Conservation (phyloP, 2,113 vertebrate genomes). For the Nothobranchius furzeri region DNA sequence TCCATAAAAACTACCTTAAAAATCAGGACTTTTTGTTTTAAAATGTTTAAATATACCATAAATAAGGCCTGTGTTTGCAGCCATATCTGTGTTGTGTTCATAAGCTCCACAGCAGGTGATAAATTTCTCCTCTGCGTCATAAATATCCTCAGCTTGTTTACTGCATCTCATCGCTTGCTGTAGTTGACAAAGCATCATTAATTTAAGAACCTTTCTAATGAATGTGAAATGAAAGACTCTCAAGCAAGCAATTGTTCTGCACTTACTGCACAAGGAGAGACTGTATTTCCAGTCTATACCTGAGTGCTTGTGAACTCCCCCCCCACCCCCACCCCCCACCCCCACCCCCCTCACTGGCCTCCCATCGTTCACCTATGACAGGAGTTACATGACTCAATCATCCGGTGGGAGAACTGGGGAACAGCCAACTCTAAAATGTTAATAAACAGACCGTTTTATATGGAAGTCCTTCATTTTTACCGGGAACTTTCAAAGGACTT, state of each 20-base stretch:
- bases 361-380: constrained; percentile 70
- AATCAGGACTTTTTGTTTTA: too few species aligned
- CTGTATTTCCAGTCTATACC: constrained; percentile 41
- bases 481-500: neutral
- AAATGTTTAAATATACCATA: neutral
- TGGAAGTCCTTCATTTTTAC: constrained; percentile 56
- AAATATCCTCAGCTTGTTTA: constrained; percentile 67
- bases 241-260: constrained; percentile 37
- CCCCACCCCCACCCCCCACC: neutral
- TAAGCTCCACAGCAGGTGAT: constrained; percentile 38
- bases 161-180: constrained; percentile 48
- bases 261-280: constrained; percentile 28
- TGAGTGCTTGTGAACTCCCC: constrained; percentile 44
- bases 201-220: constrained; percentile 67
- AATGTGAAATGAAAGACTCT: constrained; percentile 68
- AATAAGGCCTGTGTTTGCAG: neutral
- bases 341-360: constrained; percentile 15
- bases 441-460: constrained; percentile 69
- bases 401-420: constrained; percentile 57
- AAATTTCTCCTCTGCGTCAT: constrained; percentile 38
- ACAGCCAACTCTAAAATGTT: constrained; percentile 63
- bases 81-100: constrained; percentile 17
- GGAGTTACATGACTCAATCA: constrained; percentile 72
- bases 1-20: too few species aligned
- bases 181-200: constrained; percentile 64